Percentiles rank a stretch among this genome's conserved stretches.
These are phyloP conservation scores for Cnemophilus loriae DNA, from an alignment of 2,113 vertebrate genomes.

Conservation along the genomic window DNA sequence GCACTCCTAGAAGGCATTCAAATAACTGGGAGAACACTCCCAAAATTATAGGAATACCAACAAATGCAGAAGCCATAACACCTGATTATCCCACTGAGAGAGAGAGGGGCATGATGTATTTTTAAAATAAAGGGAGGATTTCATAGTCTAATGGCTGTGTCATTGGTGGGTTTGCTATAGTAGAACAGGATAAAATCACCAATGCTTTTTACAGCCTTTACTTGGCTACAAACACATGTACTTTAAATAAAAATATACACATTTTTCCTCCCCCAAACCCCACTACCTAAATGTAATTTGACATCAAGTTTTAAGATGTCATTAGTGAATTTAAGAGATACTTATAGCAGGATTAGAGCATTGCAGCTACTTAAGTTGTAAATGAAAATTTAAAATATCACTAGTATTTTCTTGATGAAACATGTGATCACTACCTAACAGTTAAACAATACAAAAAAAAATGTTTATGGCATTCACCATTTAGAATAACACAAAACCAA, in stretches of 20 bases:
- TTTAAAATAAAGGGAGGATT: not conserved
- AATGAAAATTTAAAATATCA: conserved; percentile 43
- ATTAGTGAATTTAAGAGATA: conserved; percentile 44
- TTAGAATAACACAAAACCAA: conserved; percentile 42
- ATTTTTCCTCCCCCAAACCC: not conserved
- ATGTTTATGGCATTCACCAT: not conserved
- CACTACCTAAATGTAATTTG: not conserved
- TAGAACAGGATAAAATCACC: not conserved
- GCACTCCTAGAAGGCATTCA: not conserved
- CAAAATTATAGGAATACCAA: not conserved
- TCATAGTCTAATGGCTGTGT: not conserved
- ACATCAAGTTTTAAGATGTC: not conserved
- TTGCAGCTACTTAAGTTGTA: conserved; percentile 15
- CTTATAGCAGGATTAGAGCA: conserved; percentile 14
- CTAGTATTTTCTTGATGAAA: conserved; percentile 46
- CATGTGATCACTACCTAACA: conserved; percentile 40
- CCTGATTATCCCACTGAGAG: not conserved
- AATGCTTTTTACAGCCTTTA: not conserved
- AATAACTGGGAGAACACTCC: not conserved
- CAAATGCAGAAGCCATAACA: not conserved
- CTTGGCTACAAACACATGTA: not conserved
- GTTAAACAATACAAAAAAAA: conserved; percentile 15
- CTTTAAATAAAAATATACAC: not conserved
- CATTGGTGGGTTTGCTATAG: not conserved
- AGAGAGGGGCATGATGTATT: not conserved